Percentiles rank a stretch among this genome's conserved stretches.
Conservation (phyloP, 2,888 invertebrate species). For the Exocentrus adspersus region DNA sequence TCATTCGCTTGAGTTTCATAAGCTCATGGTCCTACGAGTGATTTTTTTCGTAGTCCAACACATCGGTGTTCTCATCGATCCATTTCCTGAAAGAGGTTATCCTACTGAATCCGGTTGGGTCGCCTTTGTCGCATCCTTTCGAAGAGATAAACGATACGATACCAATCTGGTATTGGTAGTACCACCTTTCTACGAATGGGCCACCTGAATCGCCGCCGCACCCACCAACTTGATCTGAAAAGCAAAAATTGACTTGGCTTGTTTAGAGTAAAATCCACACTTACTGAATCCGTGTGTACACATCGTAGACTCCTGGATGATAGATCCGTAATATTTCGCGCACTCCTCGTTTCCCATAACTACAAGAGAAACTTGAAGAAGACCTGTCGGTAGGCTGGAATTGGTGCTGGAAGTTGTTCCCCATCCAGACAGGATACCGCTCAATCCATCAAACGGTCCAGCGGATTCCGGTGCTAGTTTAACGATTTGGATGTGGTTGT, state of each 20-base stretch:
- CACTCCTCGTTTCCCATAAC: too few species aligned
- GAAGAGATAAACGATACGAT: conserved; percentile 50
- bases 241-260: too few species aligned
- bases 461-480: conserved; percentile 27
- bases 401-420: conserved; percentile 61
- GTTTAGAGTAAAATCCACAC: too few species aligned
- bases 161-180: conserved; percentile 40
- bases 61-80: conserved; percentile 1
- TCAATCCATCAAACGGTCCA: conserved; percentile 56
- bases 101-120: conserved; percentile 58
- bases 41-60: too few species aligned
- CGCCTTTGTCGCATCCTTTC: conserved; percentile 56
- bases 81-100: conserved; percentile 42
- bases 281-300: too few species aligned
- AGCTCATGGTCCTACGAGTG: too few species aligned
- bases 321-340: too few species aligned
- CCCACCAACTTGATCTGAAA: conserved; percentile 57
- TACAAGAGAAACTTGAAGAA: too few species aligned
- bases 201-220: conserved; percentile 65
- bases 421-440: conserved; percentile 64
- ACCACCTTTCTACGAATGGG: conserved; percentile 37
- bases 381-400: too few species aligned
- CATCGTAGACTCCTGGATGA: too few species aligned
- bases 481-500: conserved; percentile 35
- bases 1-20: too few species aligned